These are phyloP conservation scores for Neodiprion lecontei DNA, from an alignment of 1,140 invertebrate genomes.

Conservation along the genomic window DNA sequence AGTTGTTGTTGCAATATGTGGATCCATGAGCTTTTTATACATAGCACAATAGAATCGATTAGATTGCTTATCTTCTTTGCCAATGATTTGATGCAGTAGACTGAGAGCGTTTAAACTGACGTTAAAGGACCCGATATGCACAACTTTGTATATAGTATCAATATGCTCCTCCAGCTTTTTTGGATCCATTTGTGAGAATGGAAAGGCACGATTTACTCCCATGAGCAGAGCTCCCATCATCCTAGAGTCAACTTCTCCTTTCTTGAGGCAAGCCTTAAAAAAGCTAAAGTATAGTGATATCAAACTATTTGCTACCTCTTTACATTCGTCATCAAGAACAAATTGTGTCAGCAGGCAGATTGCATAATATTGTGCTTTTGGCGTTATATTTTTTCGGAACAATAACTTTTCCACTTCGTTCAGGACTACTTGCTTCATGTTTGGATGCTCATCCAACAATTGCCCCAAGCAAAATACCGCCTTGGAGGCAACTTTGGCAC, in stretches of 20 bases:
- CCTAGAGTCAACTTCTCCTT: slow-evolving; percentile 89
- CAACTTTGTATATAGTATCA: slow-evolving; percentile 87
- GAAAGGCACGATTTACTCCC: slow-evolving; percentile 89
- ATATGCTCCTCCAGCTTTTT: slow-evolving; percentile 72
- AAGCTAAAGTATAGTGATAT: slow-evolving; percentile 95
- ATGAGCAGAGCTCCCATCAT: slow-evolving; percentile 91
- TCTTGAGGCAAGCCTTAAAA: slow-evolving; percentile 91
- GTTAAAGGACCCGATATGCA: slow-evolving; percentile 84
- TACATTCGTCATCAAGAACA: slow-evolving; percentile 74
- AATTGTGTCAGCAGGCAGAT: slow-evolving; percentile 91
- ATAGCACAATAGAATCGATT: slow-evolving; percentile 87
- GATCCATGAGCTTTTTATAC: slow-evolving; percentile 86
- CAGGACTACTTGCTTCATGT: slow-evolving; percentile 90
- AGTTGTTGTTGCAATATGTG: slow-evolving; percentile 75
- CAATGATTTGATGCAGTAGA: slow-evolving; percentile 75
- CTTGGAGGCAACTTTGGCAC: slow-evolving; percentile 85
- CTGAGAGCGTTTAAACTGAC: slow-evolving; percentile 87
- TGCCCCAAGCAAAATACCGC: slow-evolving; percentile 86
- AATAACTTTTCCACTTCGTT: slow-evolving; percentile 89
- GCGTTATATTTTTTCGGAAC: slow-evolving; percentile 85
- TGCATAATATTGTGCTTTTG: slow-evolving; percentile 91
- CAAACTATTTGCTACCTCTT: slow-evolving; percentile 79
- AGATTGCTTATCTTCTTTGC: slow-evolving; percentile 42
- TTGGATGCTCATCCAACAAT: slow-evolving; percentile 84
- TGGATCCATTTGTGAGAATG: slow-evolving; percentile 71